Base-by-base conservation (phyloP, 2,888 invertebrate genomes). In the Drosophila testacea region DNA sequence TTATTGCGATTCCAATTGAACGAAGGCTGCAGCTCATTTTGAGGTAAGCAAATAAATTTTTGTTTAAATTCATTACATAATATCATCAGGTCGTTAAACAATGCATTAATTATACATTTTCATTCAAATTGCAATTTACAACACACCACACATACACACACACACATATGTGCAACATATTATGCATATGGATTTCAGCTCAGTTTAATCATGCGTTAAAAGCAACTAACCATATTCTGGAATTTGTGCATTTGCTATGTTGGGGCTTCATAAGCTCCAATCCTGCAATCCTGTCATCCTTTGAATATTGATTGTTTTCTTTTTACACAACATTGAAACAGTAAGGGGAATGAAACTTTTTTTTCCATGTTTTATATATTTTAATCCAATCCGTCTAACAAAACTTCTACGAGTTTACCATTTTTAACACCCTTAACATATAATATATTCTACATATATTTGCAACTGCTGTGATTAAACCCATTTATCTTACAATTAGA, bases 71-170 rank as follows among this genome's bases (percentile, higher is more conserved):
- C 83, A 86, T 83, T 81, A 81, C 65, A 70, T 77, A 66, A 77
- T 77, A 77, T 71, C 79, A 75, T 55, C 71, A 63, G 69, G 47
- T 74, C 70, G 79, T 77, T 73, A 74, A 77, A 63, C 66, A 78
- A 67, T 63, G 39, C 78, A 86, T 83, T 83, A 83, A 83, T 86
- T 81, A 83, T 79, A 81, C 79, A 83, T 81, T 86, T 73, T 57
- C 65, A 77, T 69, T 65, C 69, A 77, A 83, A 83, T 81, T 81
- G 83, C 70, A 71, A 79, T 79, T 77, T 78, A 67, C 84, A 75
- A 66, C 30, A 51, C 11, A 59, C 56, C 32, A 39, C 44, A 46
- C 16, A 56, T 5, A 10, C 30, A 32, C 34, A 42, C 47, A 50
- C 28, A 41, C 42, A 46, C 30, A 61, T 13, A 38, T 4, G 28